Base-by-base conservation (phyloP, 2,113 vertebrate genomes). In the Perca flavescens region DNA sequence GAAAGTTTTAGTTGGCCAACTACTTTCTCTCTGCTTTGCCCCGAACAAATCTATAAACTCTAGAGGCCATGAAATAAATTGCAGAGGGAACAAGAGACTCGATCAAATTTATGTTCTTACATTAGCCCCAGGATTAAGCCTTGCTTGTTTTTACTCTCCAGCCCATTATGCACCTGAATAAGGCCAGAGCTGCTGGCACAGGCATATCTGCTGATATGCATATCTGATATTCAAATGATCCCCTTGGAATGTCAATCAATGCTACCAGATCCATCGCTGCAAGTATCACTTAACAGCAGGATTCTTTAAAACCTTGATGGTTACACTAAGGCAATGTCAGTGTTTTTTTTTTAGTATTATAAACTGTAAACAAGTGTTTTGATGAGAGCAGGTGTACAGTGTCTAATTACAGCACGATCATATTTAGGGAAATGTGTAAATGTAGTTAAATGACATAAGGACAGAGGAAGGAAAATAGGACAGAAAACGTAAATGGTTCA, bases 91-190 rank as follows among this genome's bases (percentile, higher is more conserved):
- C 89, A 75, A 89, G 86, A 89, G 91, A 86, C 84, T 81, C 0
- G 74, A 91, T 89, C 25, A 57, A 85, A 88, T 89, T 86, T 76
- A 91, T 86, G 85, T 80, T 89, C 80, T 83, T 80, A 90, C 88
- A 93, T 91, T 86, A 89, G 91, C 91, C 79, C 64, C 73, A 80
- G 88, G 82, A 92, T 93, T 93, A 92, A 89, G 90, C 77, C 69
- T 57, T 86, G 73, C 88, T 86, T 83, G 79, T 85, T 93, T 88
- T 79, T 81, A 57, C 82, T 84, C 86, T 88, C 54, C 74, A 78
- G 82, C 82, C 85, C 70, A 86, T 90, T 79, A 88, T 17, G n/a
- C 82, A 89, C 14, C 84, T 83, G 79, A 56, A 16, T 70, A 31
- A 34, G 53, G 50, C 87, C 57, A 43, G 60, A 15, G 62, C 61